Evolutionary conservation across 2,797 vertebrate species (phyloP), one percentile per base, ranked within the genome.

Genomic region (Onychomys arenicola): DNA sequence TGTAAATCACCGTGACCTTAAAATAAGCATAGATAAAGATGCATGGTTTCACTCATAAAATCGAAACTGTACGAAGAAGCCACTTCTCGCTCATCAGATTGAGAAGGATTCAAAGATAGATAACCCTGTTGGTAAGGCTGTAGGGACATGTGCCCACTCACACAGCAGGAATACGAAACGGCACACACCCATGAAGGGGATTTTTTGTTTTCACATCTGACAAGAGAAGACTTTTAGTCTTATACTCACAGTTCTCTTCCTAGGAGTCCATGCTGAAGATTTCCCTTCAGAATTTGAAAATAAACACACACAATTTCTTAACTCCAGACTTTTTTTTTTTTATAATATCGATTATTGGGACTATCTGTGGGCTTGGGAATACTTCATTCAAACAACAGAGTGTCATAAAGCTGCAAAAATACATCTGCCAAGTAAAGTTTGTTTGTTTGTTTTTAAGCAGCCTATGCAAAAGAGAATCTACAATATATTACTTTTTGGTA

Each of bases 221-320:
- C n/a, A 88, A 89, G 94, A 67, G 0, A 6, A 49, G n/a, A n/a
- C n/a, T 23, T 77, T 94, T 83, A 32, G 43, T 91, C 91, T 81
- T 80, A 27, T 52, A 6, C 17, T 37, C 46, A 16, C 5, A 88
- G n/a, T 83, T 46, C 13, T 63, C 80, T 78, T 78, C 86, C 61
- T 78, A 89, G 37, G 32, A 81, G 82, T 87, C 63, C 61, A 40
- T 89, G 40, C 16, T 49, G 25, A 93, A 69, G 4, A 71, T 55
- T 52, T 65, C 43, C 6, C 14, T 94, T 86, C 32, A 73, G 92
- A 69, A 84, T 59, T 63, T n/a, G 23, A 95, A 94, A 67, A 91
- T 59, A 27, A 2, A 73, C 4, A 71, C 4, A 5, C 29, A 5
- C 19, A 73, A 61, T 12, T 77, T 82, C 29, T 40, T 83, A 67